A percentile compares a stretch with the other conserved stretches of the same genome.
phyloP scores from a whole-genome alignment of 2,113 vertebrate species.

The Paracanthobrama guichenoti region DNA sequence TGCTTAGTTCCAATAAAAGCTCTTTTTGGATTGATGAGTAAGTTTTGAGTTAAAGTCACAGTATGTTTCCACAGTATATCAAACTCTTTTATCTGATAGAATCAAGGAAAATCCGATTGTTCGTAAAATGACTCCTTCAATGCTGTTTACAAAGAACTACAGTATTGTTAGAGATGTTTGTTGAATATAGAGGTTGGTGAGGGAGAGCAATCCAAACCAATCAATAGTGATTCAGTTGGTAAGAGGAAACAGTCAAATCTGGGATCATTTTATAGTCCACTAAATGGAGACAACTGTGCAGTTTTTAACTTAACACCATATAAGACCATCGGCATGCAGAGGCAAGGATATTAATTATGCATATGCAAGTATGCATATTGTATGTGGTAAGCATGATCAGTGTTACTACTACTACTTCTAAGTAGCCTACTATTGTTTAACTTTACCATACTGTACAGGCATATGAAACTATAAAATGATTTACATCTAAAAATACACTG shows the following conservation, averaged over 20 bases:
- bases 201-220: slow-evolving; percentile 5
- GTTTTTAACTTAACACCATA: background rate
- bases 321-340: background rate
- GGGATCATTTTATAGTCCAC: background rate
- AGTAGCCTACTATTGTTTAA: background rate
- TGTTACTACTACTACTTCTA: background rate
- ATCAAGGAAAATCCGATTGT: background rate
- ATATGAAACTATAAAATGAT: background rate
- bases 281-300: background rate
- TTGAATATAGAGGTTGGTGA: slow-evolving; percentile 13
- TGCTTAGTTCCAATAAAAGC: background rate
- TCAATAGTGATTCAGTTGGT: slow-evolving; percentile 11
- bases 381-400: background rate
- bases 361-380: background rate
- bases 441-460: background rate
- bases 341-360: background rate
- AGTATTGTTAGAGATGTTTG: background rate
- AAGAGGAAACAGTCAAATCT: background rate
- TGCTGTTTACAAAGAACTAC: background rate
- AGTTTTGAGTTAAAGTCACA: background rate
- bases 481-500: background rate
- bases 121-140: background rate
- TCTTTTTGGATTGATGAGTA: background rate
- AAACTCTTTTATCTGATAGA: background rate
- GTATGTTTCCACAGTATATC: background rate